Conservation (phyloP, 2,797 vertebrate species). For the Tangara arthus region DNA sequence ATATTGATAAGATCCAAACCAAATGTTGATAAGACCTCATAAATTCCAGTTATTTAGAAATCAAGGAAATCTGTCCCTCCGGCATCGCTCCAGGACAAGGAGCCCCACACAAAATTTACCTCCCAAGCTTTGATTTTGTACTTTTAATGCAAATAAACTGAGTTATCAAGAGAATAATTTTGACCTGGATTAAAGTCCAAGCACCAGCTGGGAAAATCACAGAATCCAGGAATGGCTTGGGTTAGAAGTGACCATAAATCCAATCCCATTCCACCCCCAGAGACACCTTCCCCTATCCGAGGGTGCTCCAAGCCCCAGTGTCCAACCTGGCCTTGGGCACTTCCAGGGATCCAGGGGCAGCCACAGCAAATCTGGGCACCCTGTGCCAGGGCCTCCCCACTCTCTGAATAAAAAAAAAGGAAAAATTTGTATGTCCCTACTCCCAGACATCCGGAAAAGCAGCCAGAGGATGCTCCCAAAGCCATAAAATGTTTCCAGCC, state of each 20-base stretch:
- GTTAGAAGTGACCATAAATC: background rate
- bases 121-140: background rate
- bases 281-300: fast-evolving
- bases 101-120: background rate
- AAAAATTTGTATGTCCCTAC: fast-evolving
- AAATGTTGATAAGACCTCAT: background rate
- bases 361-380: fast-evolving
- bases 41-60: background rate
- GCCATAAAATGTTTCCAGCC: background rate
- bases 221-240: background rate
- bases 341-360: background rate
- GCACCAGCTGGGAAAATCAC: background rate
- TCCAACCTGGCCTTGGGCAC: background rate
- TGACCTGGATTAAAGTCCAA: background rate
- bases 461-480: background rate
- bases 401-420: background rate
- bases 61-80: background rate
- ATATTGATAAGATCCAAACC: fast-evolving
- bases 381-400: fast-evolving
- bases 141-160: background rate
- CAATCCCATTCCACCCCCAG: background rate
- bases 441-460: background rate
- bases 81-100: fast-evolving
- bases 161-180: background rate
- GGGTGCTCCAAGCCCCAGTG: fast-evolving